A percentile compares a stretch with the other conserved stretches of the same genome.
These are phyloP conservation scores for Sisyra nigra DNA, from an alignment of 2,888 invertebrate species.

Conservation along the genomic window DNA sequence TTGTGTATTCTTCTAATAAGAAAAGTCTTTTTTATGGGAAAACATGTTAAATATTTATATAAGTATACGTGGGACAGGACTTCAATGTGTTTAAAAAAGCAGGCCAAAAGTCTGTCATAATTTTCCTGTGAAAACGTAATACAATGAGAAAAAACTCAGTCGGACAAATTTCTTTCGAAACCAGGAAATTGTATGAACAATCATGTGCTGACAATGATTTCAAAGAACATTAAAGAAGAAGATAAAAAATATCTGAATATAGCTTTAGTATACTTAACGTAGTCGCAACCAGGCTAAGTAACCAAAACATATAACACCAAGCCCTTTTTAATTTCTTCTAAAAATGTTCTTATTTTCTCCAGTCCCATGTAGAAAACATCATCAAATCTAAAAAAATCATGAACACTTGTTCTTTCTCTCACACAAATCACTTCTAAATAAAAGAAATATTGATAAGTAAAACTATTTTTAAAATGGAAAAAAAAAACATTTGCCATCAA, in stretches of 20 bases:
- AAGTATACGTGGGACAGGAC: constrained; percentile 2
- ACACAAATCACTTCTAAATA: not conserved
- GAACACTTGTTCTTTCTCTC: constrained; percentile 5
- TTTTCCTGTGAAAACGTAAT: too few species aligned
- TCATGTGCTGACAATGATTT: too few species aligned
- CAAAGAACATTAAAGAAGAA: not conserved
- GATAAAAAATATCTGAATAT: not conserved
- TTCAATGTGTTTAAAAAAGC: not conserved
- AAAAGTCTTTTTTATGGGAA: not conserved
- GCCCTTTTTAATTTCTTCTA: too few species aligned
- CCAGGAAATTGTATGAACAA: too few species aligned
- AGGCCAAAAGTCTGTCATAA: not conserved
- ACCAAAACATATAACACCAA: too few species aligned
- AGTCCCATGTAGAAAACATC: not conserved
- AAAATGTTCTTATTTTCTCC: not conserved
- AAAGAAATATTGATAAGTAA: too few species aligned
- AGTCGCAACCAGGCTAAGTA: too few species aligned
- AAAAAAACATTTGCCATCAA: too few species aligned
- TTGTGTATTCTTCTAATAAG: too few species aligned
- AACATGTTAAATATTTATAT: not conserved
- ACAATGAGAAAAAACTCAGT: too few species aligned
- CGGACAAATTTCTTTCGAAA: too few species aligned
- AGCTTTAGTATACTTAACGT: not conserved
- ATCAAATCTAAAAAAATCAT: not conserved
- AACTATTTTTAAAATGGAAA: too few species aligned